These are phyloP conservation scores for Lutra lutra DNA, from an alignment of 2,797 vertebrate genomes.

Conservation along the genomic window DNA sequence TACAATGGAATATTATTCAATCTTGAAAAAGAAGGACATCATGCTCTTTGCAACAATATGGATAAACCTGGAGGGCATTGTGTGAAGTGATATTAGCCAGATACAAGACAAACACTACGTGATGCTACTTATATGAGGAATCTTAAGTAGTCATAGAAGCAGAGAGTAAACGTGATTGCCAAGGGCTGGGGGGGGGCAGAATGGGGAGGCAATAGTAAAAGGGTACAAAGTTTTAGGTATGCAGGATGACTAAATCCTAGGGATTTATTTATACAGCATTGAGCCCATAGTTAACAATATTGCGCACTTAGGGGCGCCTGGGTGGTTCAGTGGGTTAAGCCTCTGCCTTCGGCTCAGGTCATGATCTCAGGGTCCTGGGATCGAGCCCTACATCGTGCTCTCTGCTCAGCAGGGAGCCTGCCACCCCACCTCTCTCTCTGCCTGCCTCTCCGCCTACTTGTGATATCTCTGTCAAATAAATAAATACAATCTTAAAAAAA, in stretches of 20 bases:
- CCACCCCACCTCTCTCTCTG: too few species aligned
- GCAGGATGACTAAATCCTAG: background rate
- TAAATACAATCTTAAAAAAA: too few species aligned
- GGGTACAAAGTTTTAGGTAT: background rate
- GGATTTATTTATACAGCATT: background rate
- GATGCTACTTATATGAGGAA: background rate
- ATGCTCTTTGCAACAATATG: background rate
- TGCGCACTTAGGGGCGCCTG: too few species aligned
- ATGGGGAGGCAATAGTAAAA: background rate
- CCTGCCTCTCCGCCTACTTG: too few species aligned
- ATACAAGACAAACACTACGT: background rate
- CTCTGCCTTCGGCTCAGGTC: too few species aligned
- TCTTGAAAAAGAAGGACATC: background rate
- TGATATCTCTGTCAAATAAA: too few species aligned
- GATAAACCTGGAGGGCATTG: background rate
- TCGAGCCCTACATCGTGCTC: accelerated
- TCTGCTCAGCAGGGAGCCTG: too few species aligned
- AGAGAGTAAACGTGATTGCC: background rate
- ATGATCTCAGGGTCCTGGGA: too few species aligned
- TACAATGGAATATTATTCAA: background rate
- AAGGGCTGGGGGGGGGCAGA: too few species aligned
- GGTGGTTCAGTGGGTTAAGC: too few species aligned
- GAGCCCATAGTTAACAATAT: background rate
- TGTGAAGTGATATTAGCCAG: background rate
- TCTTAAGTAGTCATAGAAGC: background rate